A percentile compares a stretch with the other conserved stretches of the same genome.
Conservation (phyloP, 2,797 vertebrate genomes). For the Lepilemur ruficaudatus region DNA sequence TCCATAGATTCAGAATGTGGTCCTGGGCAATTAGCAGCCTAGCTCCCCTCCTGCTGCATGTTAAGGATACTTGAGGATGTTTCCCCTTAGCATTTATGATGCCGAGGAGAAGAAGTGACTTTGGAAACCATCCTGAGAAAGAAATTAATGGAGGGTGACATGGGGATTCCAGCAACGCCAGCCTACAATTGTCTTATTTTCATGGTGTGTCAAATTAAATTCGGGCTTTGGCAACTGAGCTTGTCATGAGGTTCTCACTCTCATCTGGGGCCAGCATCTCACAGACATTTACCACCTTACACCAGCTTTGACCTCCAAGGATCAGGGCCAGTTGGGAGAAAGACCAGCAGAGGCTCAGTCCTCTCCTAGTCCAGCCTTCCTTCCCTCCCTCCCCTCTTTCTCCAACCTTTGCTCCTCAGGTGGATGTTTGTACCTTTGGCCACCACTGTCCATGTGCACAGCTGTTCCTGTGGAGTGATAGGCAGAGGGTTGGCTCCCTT, state of each 20-base stretch:
- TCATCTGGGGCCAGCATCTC: conserved; percentile 33
- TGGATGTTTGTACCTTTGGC: neutral
- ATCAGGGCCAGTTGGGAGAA: conserved; percentile 37
- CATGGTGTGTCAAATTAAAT: conserved; percentile 71
- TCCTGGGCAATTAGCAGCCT: conserved; percentile 66
- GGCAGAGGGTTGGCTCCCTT: neutral
- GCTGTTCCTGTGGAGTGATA: neutral
- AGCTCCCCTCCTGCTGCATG: neutral
- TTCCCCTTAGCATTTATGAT: neutral
- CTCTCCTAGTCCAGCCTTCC: neutral
- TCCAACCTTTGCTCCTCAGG: neutral
- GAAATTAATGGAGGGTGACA: conserved; percentile 65
- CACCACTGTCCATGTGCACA: neutral
- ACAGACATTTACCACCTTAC: conserved; percentile 44
- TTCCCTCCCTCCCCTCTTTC: neutral
- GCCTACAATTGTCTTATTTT: conserved; percentile 74
- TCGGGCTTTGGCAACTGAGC: conserved; percentile 46
- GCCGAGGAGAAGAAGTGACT: conserved; percentile 60
- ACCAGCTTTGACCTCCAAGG: conserved; percentile 68
- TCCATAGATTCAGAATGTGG: conserved; percentile 64
- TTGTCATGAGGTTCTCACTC: neutral
- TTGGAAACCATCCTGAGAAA: conserved; percentile 67
- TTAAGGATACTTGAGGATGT: conserved; percentile 40
- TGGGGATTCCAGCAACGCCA: conserved; percentile 65
- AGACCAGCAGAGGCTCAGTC: conserved; percentile 24